A percentile compares a stretch with the other conserved stretches of the same genome.
phyloP scores from a whole-genome alignment of 2,797 vertebrate species.

The Platyrinchus mystaceus region DNA sequence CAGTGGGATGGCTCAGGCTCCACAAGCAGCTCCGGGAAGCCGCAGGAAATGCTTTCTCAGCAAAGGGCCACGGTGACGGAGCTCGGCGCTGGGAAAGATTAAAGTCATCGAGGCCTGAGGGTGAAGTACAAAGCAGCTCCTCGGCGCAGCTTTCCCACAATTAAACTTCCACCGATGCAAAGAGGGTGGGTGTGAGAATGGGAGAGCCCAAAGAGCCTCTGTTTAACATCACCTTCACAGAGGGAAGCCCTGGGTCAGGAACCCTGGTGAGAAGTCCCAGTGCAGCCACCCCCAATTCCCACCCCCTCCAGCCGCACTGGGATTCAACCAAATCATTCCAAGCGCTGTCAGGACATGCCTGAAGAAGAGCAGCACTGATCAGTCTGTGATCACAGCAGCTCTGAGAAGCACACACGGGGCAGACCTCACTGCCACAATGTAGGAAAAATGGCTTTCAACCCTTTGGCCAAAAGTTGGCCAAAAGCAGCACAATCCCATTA shows the following conservation, averaged over 20 bases:
- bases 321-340: neutral
- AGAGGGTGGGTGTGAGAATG: conserved; percentile 7
- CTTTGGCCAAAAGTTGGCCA: neutral
- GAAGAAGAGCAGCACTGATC: neutral
- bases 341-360: accelerated
- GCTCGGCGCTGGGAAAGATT: neutral
- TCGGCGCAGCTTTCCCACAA: neutral
- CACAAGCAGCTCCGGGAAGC: neutral
- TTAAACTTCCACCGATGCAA: neutral
- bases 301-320: accelerated
- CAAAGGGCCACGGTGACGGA: neutral
- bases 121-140: conserved; percentile 43
- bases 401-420: neutral
- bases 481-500: neutral
- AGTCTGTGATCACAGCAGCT: accelerated
- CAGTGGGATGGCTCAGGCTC: neutral
- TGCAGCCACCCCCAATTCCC: neutral
- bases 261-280: accelerated
- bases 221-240: neutral
- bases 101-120: conserved; percentile 35
- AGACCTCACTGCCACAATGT: accelerated
- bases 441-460: neutral
- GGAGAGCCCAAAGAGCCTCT: neutral
- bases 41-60: conserved; percentile 15
- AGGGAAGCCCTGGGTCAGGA: neutral